Evolutionary conservation across 2,888 invertebrate species (phyloP), one percentile per base, ranked within the genome.

Genomic region (Thymelicus acteon): DNA sequence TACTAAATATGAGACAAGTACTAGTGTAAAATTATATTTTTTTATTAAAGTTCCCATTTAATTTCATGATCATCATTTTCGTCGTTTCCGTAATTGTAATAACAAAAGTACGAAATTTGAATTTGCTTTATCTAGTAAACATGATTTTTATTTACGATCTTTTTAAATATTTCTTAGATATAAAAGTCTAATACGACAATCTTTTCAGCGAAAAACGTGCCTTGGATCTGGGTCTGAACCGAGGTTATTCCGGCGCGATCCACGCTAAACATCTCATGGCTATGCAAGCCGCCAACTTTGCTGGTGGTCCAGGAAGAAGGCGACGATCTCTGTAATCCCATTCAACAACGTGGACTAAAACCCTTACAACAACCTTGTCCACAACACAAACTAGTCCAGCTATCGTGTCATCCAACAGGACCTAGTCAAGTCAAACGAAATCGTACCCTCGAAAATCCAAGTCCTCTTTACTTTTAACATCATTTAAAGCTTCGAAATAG

Each of bases 201-300:
- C 7, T 19, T 73, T 91, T 91, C 94, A 98, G 97, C 87, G 95
- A 96, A 76, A 98, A 98, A 89, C 96, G 98, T 31, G 97, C 97
- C 48, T 94, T 98, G 74, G 98, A 98, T 85, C 94, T 98, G 78
- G 98, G 98, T 0, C 94, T 98, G 71, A 97, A 96, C 80, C 96
- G 98, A 65, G 98, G 98, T 37, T 98, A 96, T 91, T 98, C 98
- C 58, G 98, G 98, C 0, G 96, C 97, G 40, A 97, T 98, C 80
- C 97, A 98, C 74, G 98, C 98, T 81, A 98, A 98, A 90, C 98
- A 98, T 86, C 95, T 98, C 82, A 97, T 98, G 96, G 98, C 98
- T 5, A 89, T 98, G 66, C 97, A 97, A 57, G 97, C 97, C 0
- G 98, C 98, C 77, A 97, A 97, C 91, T 97, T 96, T 92, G 97